Evolutionary conservation across 2,797 vertebrate species (phyloP).

Genomic region (Parotocinclus haroldoi): DNA sequence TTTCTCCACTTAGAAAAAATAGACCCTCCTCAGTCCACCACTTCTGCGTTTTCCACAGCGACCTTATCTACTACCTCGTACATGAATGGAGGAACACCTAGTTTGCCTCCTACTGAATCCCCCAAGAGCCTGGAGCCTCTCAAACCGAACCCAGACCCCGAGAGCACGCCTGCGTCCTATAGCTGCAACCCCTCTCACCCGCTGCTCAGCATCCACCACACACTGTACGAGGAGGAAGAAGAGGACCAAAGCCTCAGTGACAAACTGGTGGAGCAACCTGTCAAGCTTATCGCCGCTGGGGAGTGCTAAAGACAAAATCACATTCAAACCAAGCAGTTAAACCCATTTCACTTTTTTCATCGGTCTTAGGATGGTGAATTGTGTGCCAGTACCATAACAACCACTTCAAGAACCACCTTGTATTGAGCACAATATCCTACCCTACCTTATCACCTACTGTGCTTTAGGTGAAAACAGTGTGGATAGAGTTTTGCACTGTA

Average conservation of each 20-base stretch:
- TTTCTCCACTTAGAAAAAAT: conserved; percentile 64
- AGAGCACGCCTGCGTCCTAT: conserved; percentile 57
- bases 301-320: conserved; percentile 64
- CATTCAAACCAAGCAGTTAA: too few relatives aligned
- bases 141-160: conserved; percentile 53
- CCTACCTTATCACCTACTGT: conserved; percentile 17
- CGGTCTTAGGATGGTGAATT: conserved; percentile 9
- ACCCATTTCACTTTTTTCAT: too few relatives aligned
- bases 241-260: conserved; percentile 62
- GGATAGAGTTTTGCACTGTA: neutral
- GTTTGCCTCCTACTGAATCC: conserved; percentile 57
- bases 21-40: conserved; percentile 63
- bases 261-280: conserved; percentile 67
- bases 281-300: conserved; percentile 76
- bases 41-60: conserved; percentile 64
- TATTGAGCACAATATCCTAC: neutral
- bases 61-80: conserved; percentile 67
- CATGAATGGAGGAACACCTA: conserved; percentile 70
- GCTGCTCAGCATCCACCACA: conserved; percentile 72
- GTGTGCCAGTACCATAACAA: conserved; percentile 3
- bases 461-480: conserved; percentile 2
- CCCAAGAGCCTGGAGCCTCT: conserved; percentile 56
- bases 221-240: conserved; percentile 72
- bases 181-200: conserved; percentile 67
- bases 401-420: too few relatives aligned